A percentile compares a stretch with the other conserved stretches of the same genome.
Conservation (phyloP, 2,888 invertebrate genomes). For the Antheraea assamensis region DNA sequence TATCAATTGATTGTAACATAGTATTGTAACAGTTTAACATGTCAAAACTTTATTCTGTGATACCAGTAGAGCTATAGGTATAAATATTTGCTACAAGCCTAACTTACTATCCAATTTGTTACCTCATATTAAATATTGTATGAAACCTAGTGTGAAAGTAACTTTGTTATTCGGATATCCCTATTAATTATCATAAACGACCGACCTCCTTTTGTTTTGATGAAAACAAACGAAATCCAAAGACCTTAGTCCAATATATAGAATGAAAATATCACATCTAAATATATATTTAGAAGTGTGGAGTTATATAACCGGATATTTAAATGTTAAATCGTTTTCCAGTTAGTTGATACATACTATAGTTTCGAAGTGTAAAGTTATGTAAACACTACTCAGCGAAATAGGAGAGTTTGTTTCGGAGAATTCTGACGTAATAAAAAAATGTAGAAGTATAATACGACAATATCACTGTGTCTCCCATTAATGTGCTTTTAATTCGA, state of each 20-base stretch:
- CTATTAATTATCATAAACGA: not conserved
- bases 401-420: too few relatives aligned
- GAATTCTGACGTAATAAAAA: too few relatives aligned
- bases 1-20: too few relatives aligned
- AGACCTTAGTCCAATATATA: not conserved
- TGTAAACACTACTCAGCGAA: too few relatives aligned
- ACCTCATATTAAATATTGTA: not conserved
- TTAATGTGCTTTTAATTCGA: too few relatives aligned
- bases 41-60: too few relatives aligned
- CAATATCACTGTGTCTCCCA: too few relatives aligned
- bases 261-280: not conserved
- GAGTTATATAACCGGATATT: not conserved
- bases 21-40: too few relatives aligned
- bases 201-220: not conserved
- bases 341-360: not conserved
- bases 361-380: not conserved
- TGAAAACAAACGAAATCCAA: not conserved
- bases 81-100: not conserved
- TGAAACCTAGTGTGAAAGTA: not conserved
- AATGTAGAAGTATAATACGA: too few relatives aligned
- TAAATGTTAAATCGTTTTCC: constrained; percentile 6
- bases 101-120: too few relatives aligned
- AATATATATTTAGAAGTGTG: not conserved
- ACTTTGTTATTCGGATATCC: not conserved
- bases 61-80: too few relatives aligned